Evolutionary conservation across 2,113 vertebrate genomes (phyloP).

Genomic region (Lagenorhynchus albirostris): DNA sequence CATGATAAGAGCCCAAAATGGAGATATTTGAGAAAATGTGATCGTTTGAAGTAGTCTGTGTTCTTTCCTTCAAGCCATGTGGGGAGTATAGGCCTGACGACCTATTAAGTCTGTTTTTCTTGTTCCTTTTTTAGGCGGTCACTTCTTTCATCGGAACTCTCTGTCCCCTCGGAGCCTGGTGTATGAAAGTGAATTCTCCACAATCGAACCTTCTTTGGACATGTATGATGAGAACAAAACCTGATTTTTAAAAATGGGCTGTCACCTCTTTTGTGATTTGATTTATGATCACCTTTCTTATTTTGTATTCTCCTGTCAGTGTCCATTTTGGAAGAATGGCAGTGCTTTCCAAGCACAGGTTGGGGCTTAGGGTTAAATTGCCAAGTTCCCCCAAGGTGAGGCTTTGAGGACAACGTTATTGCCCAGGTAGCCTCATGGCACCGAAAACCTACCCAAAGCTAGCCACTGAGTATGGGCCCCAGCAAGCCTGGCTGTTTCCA

Average conservation of each 20-base stretch:
- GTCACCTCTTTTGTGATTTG: slow-evolving; percentile 78
- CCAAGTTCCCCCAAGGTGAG: slow-evolving; percentile 70
- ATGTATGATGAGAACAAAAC: slow-evolving; percentile 97
- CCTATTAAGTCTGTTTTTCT: slow-evolving; percentile 56
- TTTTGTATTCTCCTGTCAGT: slow-evolving; percentile 84
- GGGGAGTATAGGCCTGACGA: not conserved
- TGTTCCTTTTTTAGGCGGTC: slow-evolving; percentile 84
- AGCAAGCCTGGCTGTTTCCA: slow-evolving; percentile 47
- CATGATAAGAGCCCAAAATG: not conserved
- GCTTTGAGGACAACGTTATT: slow-evolving; percentile 73
- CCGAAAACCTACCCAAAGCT: slow-evolving; percentile 25
- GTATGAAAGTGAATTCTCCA: slow-evolving; percentile 94
- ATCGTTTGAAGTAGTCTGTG: not conserved
- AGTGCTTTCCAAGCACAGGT: slow-evolving; percentile 75
- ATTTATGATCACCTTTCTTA: slow-evolving; percentile 81
- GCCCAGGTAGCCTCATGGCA: slow-evolving; percentile 44
- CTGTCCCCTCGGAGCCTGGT: slow-evolving; percentile 90
- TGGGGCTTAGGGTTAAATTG: slow-evolving; percentile 75
- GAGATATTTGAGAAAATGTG: not conserved
- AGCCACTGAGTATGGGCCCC: slow-evolving; percentile 59
- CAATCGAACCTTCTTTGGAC: slow-evolving; percentile 92
- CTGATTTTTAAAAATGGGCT: slow-evolving; percentile 83
- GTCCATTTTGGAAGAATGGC: slow-evolving; percentile 83
- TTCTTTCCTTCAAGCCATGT: not conserved
- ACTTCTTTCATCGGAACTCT: slow-evolving; percentile 92